Evolutionary conservation across 2,113 vertebrate species (phyloP).

Genomic region (Axis porcinus): DNA sequence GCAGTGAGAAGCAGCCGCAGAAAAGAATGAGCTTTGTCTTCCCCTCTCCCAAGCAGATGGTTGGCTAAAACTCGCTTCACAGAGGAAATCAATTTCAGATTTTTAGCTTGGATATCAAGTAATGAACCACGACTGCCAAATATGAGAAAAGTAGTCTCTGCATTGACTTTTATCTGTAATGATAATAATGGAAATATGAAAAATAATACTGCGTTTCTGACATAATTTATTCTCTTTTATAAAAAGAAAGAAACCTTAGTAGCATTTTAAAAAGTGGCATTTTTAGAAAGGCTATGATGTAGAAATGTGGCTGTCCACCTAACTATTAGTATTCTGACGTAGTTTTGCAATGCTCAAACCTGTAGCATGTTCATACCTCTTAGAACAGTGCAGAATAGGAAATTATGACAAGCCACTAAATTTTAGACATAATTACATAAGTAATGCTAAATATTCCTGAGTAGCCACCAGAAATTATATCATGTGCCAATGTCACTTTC

Average conservation of each 20-base stretch:
- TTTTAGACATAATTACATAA: conserved; percentile 69
- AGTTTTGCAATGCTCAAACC: neutral
- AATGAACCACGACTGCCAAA: conserved; percentile 42
- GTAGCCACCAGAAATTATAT: conserved; percentile 49
- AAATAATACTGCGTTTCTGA: neutral
- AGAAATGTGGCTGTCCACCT: neutral
- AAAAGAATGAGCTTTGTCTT: conserved; percentile 55
- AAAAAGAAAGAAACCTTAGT: neutral
- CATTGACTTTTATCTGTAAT: neutral
- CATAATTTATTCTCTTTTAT: neutral
- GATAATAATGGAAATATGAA: neutral
- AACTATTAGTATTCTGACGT: neutral
- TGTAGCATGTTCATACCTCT: conserved; percentile 30
- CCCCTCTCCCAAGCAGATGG: conserved; percentile 61
- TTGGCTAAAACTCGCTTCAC: conserved; percentile 59
- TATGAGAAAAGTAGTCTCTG: neutral
- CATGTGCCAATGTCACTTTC: conserved; percentile 68
- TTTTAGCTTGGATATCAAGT: conserved; percentile 53
- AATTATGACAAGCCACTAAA: conserved; percentile 73
- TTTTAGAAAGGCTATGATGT: neutral
- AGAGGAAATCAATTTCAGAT: conserved; percentile 60
- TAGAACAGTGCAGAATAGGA: conserved; percentile 54
- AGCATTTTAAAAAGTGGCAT: neutral
- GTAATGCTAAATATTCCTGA: conserved; percentile 62
- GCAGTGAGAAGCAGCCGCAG: conserved; percentile 16